These are phyloP conservation scores for Cheilosia grossa DNA, from an alignment of 2,888 invertebrate species.

Conservation along the genomic window DNA sequence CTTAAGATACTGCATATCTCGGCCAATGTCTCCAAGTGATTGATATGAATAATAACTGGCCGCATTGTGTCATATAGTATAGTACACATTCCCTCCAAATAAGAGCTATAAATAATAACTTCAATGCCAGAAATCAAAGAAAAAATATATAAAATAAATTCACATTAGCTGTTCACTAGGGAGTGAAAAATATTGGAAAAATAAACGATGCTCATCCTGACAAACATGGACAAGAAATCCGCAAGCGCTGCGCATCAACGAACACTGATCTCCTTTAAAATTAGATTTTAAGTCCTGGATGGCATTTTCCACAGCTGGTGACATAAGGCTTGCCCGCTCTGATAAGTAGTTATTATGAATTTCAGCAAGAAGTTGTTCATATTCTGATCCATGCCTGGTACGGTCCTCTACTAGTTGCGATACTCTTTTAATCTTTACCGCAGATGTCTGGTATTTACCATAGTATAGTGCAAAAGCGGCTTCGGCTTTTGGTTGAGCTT, in stretches of 20 bases:
- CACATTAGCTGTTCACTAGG: slow-evolving; percentile 87
- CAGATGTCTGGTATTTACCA: slow-evolving; percentile 97
- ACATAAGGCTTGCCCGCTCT: slow-evolving; percentile 88
- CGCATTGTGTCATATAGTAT: slow-evolving; percentile 95
- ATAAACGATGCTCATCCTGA: slow-evolving; percentile 96
- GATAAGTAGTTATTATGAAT: slow-evolving; percentile 92
- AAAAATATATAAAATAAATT: slow-evolving; percentile 76
- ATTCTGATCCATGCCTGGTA: slow-evolving; percentile 89
- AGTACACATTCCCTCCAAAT: slow-evolving; percentile 93
- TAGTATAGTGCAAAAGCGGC: slow-evolving; percentile 94
- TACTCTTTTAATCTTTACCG: slow-evolving; percentile 91
- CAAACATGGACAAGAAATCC: slow-evolving; percentile 96
- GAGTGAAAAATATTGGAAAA: slow-evolving; percentile 93
- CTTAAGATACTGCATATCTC: slow-evolving; percentile 97
- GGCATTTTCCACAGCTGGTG: slow-evolving; percentile 88
- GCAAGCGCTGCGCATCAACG: slow-evolving; percentile 93
- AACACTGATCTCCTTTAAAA: slow-evolving; percentile 90
- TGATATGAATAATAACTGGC: slow-evolving; percentile 97
- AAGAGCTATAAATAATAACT: slow-evolving; percentile 84
- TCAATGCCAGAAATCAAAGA: background rate
- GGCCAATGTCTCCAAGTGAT: slow-evolving; percentile 98
- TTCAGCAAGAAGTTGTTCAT: slow-evolving; percentile 88
- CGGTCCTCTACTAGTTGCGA: slow-evolving; percentile 92
- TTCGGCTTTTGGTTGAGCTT: slow-evolving; percentile 84
- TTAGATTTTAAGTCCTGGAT: slow-evolving; percentile 87